Conservation (phyloP, 1,140 invertebrate species). For the Asbolus verrucosus region DNA sequence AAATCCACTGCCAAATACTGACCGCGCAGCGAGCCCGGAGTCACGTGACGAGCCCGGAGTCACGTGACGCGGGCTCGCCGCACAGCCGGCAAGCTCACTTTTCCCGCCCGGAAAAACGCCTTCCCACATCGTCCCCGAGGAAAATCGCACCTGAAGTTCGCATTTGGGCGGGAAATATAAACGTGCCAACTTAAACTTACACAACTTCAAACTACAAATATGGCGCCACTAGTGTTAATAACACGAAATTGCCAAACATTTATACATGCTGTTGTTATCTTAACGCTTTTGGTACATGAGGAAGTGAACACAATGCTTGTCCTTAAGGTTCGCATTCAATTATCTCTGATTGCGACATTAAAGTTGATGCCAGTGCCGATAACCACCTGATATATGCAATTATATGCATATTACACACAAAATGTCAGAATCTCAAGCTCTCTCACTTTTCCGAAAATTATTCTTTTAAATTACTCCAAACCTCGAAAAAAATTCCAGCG, state of each 20-base stretch:
- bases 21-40: neutral
- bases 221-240: neutral
- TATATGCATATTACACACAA: no score
- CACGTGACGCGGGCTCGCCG: constrained; percentile 7
- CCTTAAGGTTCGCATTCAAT: neutral
- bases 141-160: no score
- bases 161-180: neutral
- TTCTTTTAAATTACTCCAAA: no score
- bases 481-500: no score
- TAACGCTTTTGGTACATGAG: neutral
- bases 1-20: constrained; percentile 47
- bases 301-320: constrained; percentile 8
- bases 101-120: neutral
- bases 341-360: neutral
- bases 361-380: neutral
- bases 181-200: neutral
- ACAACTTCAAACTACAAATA: neutral
- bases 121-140: no score
- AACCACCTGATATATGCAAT: neutral
- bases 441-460: no score
- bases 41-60: neutral
- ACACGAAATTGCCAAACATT: constrained; percentile 24
- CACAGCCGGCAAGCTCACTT: neutral
- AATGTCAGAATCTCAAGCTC: no score
- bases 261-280: neutral